These are phyloP conservation scores for Cryptus viduatorius DNA, from an alignment of 2,888 invertebrate genomes.

Conservation along the genomic window DNA sequence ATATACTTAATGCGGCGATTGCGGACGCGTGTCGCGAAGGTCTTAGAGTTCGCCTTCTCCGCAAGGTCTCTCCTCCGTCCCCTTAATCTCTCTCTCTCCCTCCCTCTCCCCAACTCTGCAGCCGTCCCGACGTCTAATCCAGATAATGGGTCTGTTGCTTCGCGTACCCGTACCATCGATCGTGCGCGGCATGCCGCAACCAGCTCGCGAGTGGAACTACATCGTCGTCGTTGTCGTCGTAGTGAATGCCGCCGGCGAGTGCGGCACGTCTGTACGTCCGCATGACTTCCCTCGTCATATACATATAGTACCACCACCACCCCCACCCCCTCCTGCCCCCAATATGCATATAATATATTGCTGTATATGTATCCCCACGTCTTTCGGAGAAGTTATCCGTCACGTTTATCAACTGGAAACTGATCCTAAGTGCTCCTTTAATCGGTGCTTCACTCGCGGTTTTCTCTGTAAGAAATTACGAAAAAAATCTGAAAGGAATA, in stretches of 20 bases:
- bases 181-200: conserved; percentile 44
- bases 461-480: conserved; percentile 26
- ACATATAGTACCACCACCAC: neutral
- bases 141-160: conserved; percentile 79
- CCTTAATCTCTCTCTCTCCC: conserved; percentile 27
- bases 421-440: conserved; percentile 37
- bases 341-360: conserved; percentile 38
- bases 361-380: conserved; percentile 1
- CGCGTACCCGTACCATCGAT: conserved; percentile 61
- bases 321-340: neutral
- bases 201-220: conserved; percentile 44
- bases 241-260: conserved; percentile 33
- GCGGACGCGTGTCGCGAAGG: conserved; percentile 39
- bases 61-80: conserved; percentile 51
- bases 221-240: conserved; percentile 35
- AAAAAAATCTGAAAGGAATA: conserved; percentile 10
- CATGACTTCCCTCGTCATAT: conserved; percentile 48
- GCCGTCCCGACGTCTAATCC: conserved; percentile 72
- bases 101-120: conserved; percentile 4
- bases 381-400: conserved; percentile 30
- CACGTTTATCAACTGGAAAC: conserved; percentile 38
- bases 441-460: conserved; percentile 8
- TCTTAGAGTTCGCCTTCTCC: conserved; percentile 60
- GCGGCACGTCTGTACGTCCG: conserved; percentile 39
- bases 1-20: conserved; percentile 22